These are phyloP conservation scores for Neomonachus schauinslandi DNA, from an alignment of 2,113 vertebrate species.

Conservation along the genomic window DNA sequence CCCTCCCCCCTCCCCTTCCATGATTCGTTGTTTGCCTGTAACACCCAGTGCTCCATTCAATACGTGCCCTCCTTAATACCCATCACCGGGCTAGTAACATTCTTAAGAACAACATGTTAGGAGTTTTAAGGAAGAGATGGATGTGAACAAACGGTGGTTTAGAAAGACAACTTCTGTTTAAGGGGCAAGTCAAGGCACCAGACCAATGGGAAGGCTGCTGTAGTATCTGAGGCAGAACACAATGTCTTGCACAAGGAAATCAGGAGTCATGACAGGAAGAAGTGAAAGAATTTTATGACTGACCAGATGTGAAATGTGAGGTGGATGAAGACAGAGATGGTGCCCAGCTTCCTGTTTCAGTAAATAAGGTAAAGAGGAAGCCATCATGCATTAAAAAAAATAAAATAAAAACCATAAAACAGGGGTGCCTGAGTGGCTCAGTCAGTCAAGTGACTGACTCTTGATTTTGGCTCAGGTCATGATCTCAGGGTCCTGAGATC, in stretches of 20 bases:
- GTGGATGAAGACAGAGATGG: not conserved
- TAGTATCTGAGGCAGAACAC: rapidly evolving
- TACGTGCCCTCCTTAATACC: too few relatives aligned
- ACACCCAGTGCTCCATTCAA: too few relatives aligned
- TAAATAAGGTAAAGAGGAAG: not conserved
- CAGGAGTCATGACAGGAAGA: not conserved
- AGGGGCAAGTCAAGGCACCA: not conserved
- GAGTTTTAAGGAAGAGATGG: not conserved
- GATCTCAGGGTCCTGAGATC: not conserved
- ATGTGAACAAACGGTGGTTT: not conserved
- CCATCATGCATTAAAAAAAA: not conserved
- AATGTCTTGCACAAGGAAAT: not conserved
- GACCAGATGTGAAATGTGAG: not conserved
- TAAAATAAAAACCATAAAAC: not conserved
- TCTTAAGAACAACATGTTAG: not conserved
- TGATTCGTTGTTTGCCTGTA: too few relatives aligned
- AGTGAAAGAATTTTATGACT: not conserved
- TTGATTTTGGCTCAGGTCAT: not conserved
- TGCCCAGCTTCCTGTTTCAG: not conserved
- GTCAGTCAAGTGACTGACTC: not conserved
- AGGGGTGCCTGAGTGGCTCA: not conserved
- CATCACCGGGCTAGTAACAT: not conserved
- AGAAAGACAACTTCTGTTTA: not conserved
- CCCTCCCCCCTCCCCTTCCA: too few relatives aligned
- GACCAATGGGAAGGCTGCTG: not conserved